These are phyloP conservation scores for Drosophila longiperda DNA, from an alignment of 2,888 invertebrate genomes.

Conservation along the genomic window DNA sequence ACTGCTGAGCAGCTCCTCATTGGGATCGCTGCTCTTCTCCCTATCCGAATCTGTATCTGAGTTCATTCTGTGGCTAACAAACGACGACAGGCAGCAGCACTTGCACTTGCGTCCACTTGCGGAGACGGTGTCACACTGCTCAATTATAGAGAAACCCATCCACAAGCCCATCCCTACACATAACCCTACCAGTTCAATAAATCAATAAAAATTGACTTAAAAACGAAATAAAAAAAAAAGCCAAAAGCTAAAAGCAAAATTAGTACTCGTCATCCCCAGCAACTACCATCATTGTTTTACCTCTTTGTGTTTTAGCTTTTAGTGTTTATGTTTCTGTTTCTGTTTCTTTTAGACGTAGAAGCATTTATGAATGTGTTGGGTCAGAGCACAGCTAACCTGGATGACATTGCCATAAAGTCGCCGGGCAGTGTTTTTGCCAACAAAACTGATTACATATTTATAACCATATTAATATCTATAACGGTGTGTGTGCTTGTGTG, in stretches of 20 bases:
- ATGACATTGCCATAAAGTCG: constrained; percentile 50
- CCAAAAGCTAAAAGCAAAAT: constrained; percentile 39
- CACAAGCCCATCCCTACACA: constrained; percentile 13
- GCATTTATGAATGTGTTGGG: constrained; percentile 33
- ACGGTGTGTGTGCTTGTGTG: not conserved
- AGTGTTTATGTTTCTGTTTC: constrained; percentile 7
- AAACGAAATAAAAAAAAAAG: constrained; percentile 16
- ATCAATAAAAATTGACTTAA: constrained; percentile 74
- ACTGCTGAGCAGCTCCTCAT: constrained; percentile 68
- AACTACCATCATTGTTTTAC: not conserved
- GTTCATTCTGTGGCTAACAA: constrained; percentile 35
- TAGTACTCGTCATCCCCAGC: constrained; percentile 11
- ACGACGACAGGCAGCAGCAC: constrained; percentile 16
- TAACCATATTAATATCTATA: not conserved
- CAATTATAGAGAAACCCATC: constrained; percentile 27
- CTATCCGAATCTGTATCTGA: constrained; percentile 64
- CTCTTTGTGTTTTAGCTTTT: constrained; percentile 2
- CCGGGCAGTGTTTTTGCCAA: constrained; percentile 5
- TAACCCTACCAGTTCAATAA: constrained; percentile 51
- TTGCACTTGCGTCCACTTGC: constrained; percentile 26
- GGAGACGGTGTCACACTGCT: constrained; percentile 34
- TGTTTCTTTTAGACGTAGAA: constrained; percentile 10
- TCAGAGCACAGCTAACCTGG: constrained; percentile 47
- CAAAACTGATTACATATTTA: constrained; percentile 16
- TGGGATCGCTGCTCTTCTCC: constrained; percentile 73